Conservation (phyloP, 2,113 vertebrate genomes). For the Thryonomys swinderianus region DNA sequence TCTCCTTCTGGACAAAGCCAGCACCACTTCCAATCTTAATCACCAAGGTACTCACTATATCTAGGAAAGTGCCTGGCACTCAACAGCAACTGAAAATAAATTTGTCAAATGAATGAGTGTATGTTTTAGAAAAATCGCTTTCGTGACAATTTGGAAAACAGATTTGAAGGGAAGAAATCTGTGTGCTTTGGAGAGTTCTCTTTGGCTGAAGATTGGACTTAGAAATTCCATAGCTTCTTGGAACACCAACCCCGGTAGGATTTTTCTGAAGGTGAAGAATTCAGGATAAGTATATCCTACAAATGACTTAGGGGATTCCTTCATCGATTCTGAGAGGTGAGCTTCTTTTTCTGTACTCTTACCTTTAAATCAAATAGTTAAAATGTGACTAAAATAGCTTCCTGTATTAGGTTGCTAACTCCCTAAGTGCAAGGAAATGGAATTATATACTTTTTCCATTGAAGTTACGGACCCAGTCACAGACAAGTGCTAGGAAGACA, state of each 20-base stretch:
- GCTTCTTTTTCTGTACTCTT: slow-evolving; percentile 10
- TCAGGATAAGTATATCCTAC: background rate
- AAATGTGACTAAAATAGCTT: slow-evolving; percentile 48
- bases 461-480: slow-evolving; percentile 56
- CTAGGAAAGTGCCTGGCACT: slow-evolving; percentile 21
- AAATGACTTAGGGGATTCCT: background rate
- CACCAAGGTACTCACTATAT: background rate
- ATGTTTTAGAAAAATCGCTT: slow-evolving; percentile 38
- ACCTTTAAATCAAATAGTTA: slow-evolving; percentile 25
- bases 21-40: background rate
- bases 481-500: slow-evolving; percentile 27
- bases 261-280: slow-evolving; percentile 4
- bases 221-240: background rate
- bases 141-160: slow-evolving; percentile 45
- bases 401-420: slow-evolving; percentile 37
- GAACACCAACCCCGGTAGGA: background rate
- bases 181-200: slow-evolving; percentile 34
- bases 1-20: background rate
- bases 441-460: slow-evolving; percentile 60
- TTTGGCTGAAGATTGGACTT: background rate
- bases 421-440: slow-evolving; percentile 56
- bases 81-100: background rate
- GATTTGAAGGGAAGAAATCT: slow-evolving; percentile 30
- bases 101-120: background rate
- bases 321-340: background rate